Percentiles rank a stretch among this genome's conserved stretches.
Conservation (phyloP, 2,888 invertebrate genomes). For the Drosophila diplacantha region DNA sequence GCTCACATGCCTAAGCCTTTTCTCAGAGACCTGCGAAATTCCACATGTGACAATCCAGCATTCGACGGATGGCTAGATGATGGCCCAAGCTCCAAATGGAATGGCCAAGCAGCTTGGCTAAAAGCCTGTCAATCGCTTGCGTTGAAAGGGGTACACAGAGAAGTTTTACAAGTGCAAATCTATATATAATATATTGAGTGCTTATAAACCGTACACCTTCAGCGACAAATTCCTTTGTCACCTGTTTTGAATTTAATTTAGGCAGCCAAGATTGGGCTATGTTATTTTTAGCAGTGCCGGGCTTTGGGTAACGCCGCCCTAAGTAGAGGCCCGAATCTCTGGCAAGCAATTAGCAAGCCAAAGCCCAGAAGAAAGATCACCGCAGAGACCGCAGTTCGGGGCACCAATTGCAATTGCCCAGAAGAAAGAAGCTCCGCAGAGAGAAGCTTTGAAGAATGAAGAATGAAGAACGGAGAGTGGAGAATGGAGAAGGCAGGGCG, state of each 20-base stretch:
- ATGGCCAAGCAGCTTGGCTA: slow-evolving; percentile 45
- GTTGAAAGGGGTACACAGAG: slow-evolving; percentile 7
- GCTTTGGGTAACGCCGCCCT: slow-evolving; percentile 40
- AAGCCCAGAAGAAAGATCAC: slow-evolving; percentile 44
- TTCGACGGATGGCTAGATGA: slow-evolving; percentile 25
- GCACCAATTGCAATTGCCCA: slow-evolving; percentile 57
- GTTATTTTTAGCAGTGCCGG: neutral
- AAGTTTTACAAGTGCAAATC: neutral
- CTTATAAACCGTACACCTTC: neutral
- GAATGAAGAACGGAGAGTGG: slow-evolving; percentile 23
- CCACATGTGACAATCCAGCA: slow-evolving; percentile 55
- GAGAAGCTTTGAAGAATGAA: slow-evolving; percentile 2
- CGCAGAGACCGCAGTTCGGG: slow-evolving; percentile 43
- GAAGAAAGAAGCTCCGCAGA: slow-evolving; percentile 13
- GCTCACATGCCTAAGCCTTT: slow-evolving; percentile 21
- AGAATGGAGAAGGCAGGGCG: slow-evolving; percentile 5
- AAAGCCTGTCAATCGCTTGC: slow-evolving; percentile 62
- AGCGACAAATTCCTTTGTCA: no score
- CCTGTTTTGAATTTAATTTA: neutral
- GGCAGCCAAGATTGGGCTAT: accelerated
- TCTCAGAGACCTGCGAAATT: slow-evolving; percentile 56
- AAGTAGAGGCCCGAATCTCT: slow-evolving; percentile 57
- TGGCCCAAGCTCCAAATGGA: slow-evolving; percentile 38
- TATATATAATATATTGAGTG: no score
- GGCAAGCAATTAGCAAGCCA: slow-evolving; percentile 64